Conservation (phyloP, 2,888 invertebrate genomes). For the Pandemis corylana region DNA sequence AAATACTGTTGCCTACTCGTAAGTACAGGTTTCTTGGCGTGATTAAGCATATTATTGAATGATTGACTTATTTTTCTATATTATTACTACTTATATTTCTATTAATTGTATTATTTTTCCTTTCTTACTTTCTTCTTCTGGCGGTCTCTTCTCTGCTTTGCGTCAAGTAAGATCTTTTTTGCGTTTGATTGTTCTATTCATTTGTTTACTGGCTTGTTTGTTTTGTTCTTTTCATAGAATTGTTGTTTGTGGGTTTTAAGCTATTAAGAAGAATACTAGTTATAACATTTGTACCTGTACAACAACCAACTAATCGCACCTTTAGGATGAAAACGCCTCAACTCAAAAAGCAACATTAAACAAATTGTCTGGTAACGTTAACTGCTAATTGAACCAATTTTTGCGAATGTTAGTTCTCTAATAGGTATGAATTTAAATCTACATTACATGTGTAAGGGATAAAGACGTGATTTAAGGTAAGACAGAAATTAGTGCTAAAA, state of each 20-base stretch:
- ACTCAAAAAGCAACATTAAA: too few relatives aligned
- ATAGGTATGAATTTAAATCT: too few relatives aligned
- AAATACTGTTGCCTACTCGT: too few relatives aligned
- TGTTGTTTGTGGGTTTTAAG: not conserved
- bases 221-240: not conserved
- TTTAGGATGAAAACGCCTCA: too few relatives aligned
- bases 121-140: slow-evolving; percentile 31
- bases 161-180: slow-evolving; percentile 35
- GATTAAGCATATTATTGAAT: not conserved
- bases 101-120: slow-evolving; percentile 36
- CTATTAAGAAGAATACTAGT: not conserved
- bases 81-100: slow-evolving; percentile 10
- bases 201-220: not conserved
- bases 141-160: slow-evolving; percentile 37
- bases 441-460: too few relatives aligned
- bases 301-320: too few relatives aligned
- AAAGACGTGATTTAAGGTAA: too few relatives aligned
- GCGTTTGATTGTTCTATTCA: slow-evolving; percentile 17
- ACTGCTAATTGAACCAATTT: too few relatives aligned
- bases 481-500: too few relatives aligned
- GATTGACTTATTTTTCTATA: not conserved
- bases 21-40: not conserved
- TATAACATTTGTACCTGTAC: too few relatives aligned
- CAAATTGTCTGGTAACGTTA: too few relatives aligned
- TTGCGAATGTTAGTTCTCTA: too few relatives aligned